These are phyloP conservation scores for Orchestes rusci DNA, from an alignment of 2,888 invertebrate species.

Conservation along the genomic window DNA sequence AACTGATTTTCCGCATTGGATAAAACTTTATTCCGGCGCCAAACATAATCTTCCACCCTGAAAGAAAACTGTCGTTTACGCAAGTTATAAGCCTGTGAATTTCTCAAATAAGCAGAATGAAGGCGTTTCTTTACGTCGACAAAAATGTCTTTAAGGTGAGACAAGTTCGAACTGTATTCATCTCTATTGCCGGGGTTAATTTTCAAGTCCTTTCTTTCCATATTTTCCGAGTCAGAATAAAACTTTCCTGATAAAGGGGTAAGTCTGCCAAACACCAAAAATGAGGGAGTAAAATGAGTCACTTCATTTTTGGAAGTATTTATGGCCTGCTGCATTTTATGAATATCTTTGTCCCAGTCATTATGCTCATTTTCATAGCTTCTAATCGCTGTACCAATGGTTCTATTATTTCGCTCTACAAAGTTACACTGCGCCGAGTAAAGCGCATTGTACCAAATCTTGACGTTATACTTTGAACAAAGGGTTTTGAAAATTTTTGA, in stretches of 20 bases:
- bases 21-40: conserved; percentile 17
- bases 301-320: conserved; percentile 5
- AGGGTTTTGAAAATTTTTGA: not conserved
- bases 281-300: conserved; percentile 4
- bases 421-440: not conserved
- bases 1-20: conserved; percentile 15
- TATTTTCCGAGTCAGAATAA: too few relatives aligned
- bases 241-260: too few relatives aligned
- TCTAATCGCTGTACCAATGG: conserved; percentile 29
- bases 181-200: conserved; percentile 1
- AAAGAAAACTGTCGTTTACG: conserved; percentile 11
- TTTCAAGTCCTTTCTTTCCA: too few relatives aligned
- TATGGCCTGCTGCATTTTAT: conserved; percentile 3
- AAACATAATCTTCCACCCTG: conserved; percentile 15
- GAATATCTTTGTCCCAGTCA: conserved; percentile 4
- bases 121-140: conserved; percentile 2
- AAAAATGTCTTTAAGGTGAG: conserved; percentile 2
- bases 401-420: conserved; percentile 6
- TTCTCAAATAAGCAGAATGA: conserved; percentile 10
- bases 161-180: not conserved
- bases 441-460: not conserved
- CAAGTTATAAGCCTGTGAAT: conserved; percentile 15
- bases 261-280: not conserved
- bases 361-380: conserved; percentile 23
- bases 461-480: not conserved